Base-by-base conservation (phyloP, 2,797 vertebrate genomes). In the Chelon labrosus region DNA sequence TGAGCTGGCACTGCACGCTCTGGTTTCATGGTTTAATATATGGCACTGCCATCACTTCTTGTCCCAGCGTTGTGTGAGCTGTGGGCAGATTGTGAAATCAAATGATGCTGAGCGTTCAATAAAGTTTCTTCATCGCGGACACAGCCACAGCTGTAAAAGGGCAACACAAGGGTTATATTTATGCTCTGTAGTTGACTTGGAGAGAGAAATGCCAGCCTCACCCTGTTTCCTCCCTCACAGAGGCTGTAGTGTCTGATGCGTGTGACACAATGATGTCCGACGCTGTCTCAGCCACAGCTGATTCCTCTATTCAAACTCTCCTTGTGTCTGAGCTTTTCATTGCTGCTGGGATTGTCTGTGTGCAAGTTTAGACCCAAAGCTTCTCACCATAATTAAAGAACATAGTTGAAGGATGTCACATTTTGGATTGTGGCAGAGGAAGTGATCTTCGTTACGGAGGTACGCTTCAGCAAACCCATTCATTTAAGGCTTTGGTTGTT, bases 111-210 rank as follows among this genome's bases (percentile, higher is more conserved):
- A 77, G 66, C 50, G 39, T 53, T 70, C 81, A 82, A 76, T 88
- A 85, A 90, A 82, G 47, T 66, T 22, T 78, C 58, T 58, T 5
- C 67, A 50, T 51, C 70, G 38, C 53, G 55, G 64, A 53, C 70
- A 56, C 38, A 0, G 75, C 63, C 66, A 65, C 20, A 55, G 63
- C 73, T 85, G 79, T 87, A 88, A 89, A 50, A 88, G 68, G 77
- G 54, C 61, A 72, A 85, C 73, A 91, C 89, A 88, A 90, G 88
- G 83, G 76, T 80, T 73, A 75, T 69, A 72, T 85, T 85, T 90
- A 86, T 89, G 68, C 65, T 77, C 55, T 44, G 49, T 60, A 38
- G 73, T 41, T 60, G 66, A 62, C 61, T 72, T 38, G 80, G 75
- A 57, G 74, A 82, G 75, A 65, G 75, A 76, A 72, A 87, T 87